These are phyloP conservation scores for Telenomus remus DNA, from an alignment of 1,140 invertebrate genomes.

Conservation along the genomic window DNA sequence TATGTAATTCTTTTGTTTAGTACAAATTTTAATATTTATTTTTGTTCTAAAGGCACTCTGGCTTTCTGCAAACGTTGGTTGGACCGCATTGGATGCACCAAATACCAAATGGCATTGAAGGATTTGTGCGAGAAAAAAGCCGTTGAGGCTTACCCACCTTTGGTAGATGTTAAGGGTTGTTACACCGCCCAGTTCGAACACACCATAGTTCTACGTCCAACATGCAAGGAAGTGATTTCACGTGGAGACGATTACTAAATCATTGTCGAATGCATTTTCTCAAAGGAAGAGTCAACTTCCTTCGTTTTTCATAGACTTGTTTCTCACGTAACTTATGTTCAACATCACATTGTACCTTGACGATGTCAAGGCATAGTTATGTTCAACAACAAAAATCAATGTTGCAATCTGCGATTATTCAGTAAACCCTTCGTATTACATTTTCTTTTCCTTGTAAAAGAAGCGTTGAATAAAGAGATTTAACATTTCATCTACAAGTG, in stretches of 20 bases:
- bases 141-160: constrained; percentile 97
- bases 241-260: constrained; percentile 95
- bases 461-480: constrained; percentile 50
- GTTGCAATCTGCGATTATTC: constrained; percentile 23
- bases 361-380: no score
- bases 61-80: constrained; percentile 99
- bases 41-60: constrained; percentile 82
- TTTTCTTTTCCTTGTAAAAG: constrained; percentile 42
- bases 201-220: constrained; percentile 97
- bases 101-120: constrained; percentile 98
- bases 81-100: constrained; percentile 95
- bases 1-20: no score
- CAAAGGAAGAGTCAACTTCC: constrained; percentile 6
- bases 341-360: no score
- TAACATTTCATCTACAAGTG: constrained; percentile 43
- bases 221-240: constrained; percentile 98
- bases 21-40: not conserved
- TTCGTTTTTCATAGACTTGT: constrained; percentile 28
- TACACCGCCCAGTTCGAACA: constrained; percentile 99
- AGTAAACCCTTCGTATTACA: constrained; percentile 27
- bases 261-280: constrained; percentile 23
- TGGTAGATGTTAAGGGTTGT: constrained; percentile 98
- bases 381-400: constrained; percentile 33
- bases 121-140: constrained; percentile 98
- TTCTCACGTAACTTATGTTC: no score